Percentiles rank a stretch among this genome's conserved stretches.
phyloP scores from a whole-genome alignment of 2,888 invertebrate genomes.

The Pollenia griseotomentosa region DNA sequence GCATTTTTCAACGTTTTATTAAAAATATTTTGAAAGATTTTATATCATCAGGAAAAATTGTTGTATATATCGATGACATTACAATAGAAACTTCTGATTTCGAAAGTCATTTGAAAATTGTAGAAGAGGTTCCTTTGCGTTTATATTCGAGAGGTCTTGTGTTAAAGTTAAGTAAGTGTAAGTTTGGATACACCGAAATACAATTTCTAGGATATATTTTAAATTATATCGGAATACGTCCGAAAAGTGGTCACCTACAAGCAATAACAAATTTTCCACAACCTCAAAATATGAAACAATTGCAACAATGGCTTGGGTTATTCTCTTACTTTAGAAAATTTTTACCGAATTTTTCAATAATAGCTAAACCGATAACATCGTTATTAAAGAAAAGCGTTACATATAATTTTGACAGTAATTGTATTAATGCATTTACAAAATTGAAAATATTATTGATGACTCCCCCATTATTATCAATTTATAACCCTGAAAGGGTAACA shows the following conservation, averaged over 20 bases:
- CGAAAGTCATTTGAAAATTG: constrained; percentile 35
- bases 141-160: constrained; percentile 45
- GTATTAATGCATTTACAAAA: constrained; percentile 33
- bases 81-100: constrained; percentile 53
- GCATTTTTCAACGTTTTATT: constrained; percentile 61
- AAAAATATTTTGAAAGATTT: constrained; percentile 44
- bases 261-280: constrained; percentile 42
- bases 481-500: constrained; percentile 47
- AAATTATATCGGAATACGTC: constrained; percentile 44
- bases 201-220: constrained; percentile 53
- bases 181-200: constrained; percentile 50
- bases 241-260: constrained; percentile 25
- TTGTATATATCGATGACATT: constrained; percentile 64
- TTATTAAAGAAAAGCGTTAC: constrained; percentile 13
- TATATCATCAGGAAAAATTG: constrained; percentile 30
- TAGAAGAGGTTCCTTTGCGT: constrained; percentile 37
- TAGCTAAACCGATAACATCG: constrained; percentile 27
- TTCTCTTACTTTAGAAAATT: constrained; percentile 49
- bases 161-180: constrained; percentile 53
- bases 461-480: constrained; percentile 47
- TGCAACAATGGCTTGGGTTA: constrained; percentile 36
- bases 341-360: constrained; percentile 25
- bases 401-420: constrained; percentile 26
- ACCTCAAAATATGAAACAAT: constrained; percentile 21
- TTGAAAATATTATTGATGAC: constrained; percentile 1